These are phyloP conservation scores for Protonibea diacanthus DNA, from an alignment of 2,797 vertebrate genomes.

Conservation along the genomic window DNA sequence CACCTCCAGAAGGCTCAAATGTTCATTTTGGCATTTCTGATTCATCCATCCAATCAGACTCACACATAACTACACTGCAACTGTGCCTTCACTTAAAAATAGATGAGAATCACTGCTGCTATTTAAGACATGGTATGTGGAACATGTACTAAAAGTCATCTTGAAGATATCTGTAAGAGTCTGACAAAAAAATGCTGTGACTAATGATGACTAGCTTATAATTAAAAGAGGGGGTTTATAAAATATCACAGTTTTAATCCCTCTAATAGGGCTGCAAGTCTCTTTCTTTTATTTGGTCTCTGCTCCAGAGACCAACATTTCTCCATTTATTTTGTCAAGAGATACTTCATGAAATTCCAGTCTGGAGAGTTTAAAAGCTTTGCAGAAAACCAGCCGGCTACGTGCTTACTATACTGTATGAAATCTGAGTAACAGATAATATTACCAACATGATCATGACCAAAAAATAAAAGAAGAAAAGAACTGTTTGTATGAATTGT, in stretches of 20 bases:
- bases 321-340: constrained; percentile 2
- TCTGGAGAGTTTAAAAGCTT: constrained; percentile 13
- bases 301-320: not conserved
- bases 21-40: constrained; percentile 56
- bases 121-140: not conserved
- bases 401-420: not conserved
- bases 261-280: not conserved
- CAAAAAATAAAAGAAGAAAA: not conserved
- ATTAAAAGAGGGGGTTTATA: not conserved
- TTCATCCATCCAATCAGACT: constrained; percentile 51
- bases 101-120: constrained; percentile 3
- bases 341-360: not conserved
- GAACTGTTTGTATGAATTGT: not conserved
- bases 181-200: not conserved
- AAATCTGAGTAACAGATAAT: constrained; percentile 1
- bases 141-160: not conserved
- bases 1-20: constrained; percentile 47
- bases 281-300: not conserved
- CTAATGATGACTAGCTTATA: not conserved
- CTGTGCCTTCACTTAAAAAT: constrained; percentile 41
- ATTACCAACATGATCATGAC: not conserved
- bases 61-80: constrained; percentile 52
- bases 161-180: not conserved
- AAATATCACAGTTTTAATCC: not conserved
- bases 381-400: not conserved